Percentiles rank a stretch among this genome's conserved stretches.
Conservation (phyloP, 1,140 invertebrate species). For the Manduca sexta region DNA sequence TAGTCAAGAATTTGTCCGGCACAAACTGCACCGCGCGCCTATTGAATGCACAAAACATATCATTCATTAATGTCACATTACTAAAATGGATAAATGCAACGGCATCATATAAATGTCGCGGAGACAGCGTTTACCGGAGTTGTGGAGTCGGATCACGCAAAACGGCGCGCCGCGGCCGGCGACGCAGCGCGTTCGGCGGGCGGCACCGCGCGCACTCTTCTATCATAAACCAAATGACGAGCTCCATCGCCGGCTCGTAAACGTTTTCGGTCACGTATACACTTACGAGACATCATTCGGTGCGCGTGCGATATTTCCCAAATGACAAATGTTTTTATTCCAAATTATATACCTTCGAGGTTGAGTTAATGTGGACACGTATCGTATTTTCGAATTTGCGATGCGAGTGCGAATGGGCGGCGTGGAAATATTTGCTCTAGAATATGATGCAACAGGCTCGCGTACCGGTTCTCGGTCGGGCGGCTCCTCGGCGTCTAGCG, state of each 20-base stretch:
- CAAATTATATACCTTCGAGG: neutral
- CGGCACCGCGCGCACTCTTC: constrained; percentile 1
- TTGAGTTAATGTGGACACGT: too few relatives aligned
- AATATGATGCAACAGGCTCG: constrained; percentile 41
- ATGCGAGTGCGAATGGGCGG: too few relatives aligned
- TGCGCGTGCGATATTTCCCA: constrained; percentile 17
- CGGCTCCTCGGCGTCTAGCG: constrained; percentile 60
- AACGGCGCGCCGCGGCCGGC: constrained; percentile 12
- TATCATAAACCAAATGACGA: constrained; percentile 9
- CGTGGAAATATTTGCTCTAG: constrained; percentile 23
- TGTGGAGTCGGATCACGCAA: constrained; percentile 26
- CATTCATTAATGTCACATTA: constrained; percentile 32
- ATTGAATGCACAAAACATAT: constrained; percentile 23
- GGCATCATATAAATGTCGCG: constrained; percentile 18
- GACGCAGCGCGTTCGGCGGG: too few relatives aligned
- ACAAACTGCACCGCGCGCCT: constrained; percentile 6
- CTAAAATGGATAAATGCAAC: constrained; percentile 22
- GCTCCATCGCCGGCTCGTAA: constrained; percentile 9
- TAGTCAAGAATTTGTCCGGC: constrained; percentile 8
- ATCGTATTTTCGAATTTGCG: too few relatives aligned
- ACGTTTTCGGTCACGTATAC: constrained; percentile 20
- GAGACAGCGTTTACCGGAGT: constrained; percentile 11
- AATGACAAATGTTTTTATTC: neutral
- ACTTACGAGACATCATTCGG: constrained; percentile 11
- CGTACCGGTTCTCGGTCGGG: constrained; percentile 48